These are phyloP conservation scores for Corythornis cristatus DNA, from an alignment of 2,113 vertebrate species.

Conservation along the genomic window DNA sequence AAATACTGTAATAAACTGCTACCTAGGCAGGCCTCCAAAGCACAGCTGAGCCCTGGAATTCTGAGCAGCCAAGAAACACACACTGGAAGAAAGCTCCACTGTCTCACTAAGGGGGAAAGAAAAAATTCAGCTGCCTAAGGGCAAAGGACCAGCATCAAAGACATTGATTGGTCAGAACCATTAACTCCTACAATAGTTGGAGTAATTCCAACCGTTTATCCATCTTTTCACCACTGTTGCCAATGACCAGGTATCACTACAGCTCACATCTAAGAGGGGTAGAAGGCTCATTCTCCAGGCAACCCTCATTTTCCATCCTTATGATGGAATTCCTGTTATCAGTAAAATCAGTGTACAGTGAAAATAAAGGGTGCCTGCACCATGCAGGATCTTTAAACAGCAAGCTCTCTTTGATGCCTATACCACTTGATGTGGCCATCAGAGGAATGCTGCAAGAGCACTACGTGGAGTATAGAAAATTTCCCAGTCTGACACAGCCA, in stretches of 20 bases:
- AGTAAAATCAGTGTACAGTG: accelerated
- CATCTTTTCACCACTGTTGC: neutral
- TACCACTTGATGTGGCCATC: accelerated
- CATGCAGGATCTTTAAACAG: neutral
- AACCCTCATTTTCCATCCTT: neutral
- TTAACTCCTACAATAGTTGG: neutral
- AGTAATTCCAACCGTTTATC: neutral
- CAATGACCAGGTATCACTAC: neutral
- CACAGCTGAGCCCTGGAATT: neutral
- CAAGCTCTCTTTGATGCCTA: accelerated
- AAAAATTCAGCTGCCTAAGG: neutral
- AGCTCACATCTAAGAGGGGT: neutral
- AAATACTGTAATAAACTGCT: neutral
- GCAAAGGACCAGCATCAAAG: neutral
- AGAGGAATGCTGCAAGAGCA: neutral
- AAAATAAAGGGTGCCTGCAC: neutral
- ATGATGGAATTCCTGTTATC: neutral
- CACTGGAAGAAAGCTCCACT: neutral
- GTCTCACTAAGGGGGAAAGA: neutral
- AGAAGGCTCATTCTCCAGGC: neutral
- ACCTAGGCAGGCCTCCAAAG: neutral
- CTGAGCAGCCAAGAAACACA: neutral
- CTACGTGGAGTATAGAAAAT: neutral
- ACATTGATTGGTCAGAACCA: neutral
- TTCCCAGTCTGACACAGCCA: neutral